Base-by-base conservation (phyloP, 2,888 invertebrate genomes). In the Busseola fusca region DNA sequence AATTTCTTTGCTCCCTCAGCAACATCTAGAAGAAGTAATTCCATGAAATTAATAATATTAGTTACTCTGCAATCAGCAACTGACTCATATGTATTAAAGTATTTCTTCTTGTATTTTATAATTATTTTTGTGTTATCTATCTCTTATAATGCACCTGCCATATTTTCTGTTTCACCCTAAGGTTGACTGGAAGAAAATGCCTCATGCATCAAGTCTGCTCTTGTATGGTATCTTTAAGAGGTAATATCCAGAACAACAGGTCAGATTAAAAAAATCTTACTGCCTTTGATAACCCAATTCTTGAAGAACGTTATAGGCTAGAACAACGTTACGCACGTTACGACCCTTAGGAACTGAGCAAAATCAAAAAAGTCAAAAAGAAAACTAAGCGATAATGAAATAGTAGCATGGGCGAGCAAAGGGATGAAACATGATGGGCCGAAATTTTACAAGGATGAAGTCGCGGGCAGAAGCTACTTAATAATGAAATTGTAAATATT, bases 1-100 rank as follows among this genome's bases (percentile, higher is more conserved):
- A 94, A 80, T 80, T 94, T 92, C 74, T 93, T 93, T 65, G 93
- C 90, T 12, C 91, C 88, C 30, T 91, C 91, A 63, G 90, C 91
- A 60, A 73, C 79, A 76, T 76, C 80, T 79, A 48, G 10, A 75
- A 64, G 5, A 54, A 69, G 10, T 40, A 30, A 30, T 30, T 40
- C 2, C 7, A 27, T 54, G 4, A 56, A 62, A 37, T 2, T 25
- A 48, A n/a, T 54, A 9, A 69, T 56, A 69, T 45, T 57, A 40
- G 18, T 27, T 25, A 69, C 10, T 40, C 14, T 50, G 12, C 6
- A 21, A 56, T 25, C 45, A 54, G 10, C 42, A 21, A n/a, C 12
- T n/a, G 18, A 12, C 57, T 57, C 3, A 7, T 21, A 45, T 21
- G 0, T 45, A 7, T 42, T 5, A 6, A 16, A 16, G 5, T 42